These are phyloP conservation scores for Cephus rjabovi DNA, from an alignment of 2,888 invertebrate species.

Conservation along the genomic window DNA sequence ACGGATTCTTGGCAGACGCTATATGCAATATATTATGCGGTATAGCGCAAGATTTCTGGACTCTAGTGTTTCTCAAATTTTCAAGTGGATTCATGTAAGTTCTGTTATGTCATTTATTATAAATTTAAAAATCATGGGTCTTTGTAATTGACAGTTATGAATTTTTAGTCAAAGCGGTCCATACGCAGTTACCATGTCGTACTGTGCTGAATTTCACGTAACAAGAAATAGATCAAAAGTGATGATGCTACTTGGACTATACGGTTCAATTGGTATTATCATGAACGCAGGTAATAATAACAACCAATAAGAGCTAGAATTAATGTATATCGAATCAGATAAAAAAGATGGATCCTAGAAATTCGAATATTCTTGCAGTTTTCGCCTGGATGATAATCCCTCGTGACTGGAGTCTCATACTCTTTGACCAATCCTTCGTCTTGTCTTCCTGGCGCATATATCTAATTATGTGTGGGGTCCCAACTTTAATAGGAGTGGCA, in stretches of 20 bases:
- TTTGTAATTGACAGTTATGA: background rate
- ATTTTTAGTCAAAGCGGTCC: slow-evolving; percentile 74
- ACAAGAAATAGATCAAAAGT: slow-evolving; percentile 74
- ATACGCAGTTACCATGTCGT: slow-evolving; percentile 78
- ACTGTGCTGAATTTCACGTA: slow-evolving; percentile 78
- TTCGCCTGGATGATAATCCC: slow-evolving; percentile 82
- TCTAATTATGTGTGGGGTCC: slow-evolving; percentile 68
- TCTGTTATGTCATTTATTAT: background rate
- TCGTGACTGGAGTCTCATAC: slow-evolving; percentile 67
- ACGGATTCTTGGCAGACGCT: slow-evolving; percentile 75
- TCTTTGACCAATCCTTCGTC: slow-evolving; percentile 62
- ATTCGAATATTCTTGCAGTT: slow-evolving; percentile 54
- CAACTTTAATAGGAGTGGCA: slow-evolving; percentile 74
- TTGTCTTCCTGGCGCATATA: slow-evolving; percentile 69
- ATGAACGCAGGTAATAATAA: slow-evolving; percentile 59
- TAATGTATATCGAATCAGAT: background rate
- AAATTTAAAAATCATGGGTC: background rate
- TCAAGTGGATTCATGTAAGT: slow-evolving; percentile 80
- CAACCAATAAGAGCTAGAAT: background rate
- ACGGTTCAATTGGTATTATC: slow-evolving; percentile 74
- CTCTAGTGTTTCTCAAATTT: slow-evolving; percentile 77
- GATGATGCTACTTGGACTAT: slow-evolving; percentile 76
- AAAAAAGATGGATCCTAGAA: background rate
- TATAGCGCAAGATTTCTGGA: slow-evolving; percentile 75
- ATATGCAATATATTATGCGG: slow-evolving; percentile 74